Percentiles rank a stretch among this genome's conserved stretches.
These are phyloP conservation scores for Tokudaia tokunoshimensis DNA, from an alignment of 2,797 vertebrate genomes.

Conservation along the genomic window DNA sequence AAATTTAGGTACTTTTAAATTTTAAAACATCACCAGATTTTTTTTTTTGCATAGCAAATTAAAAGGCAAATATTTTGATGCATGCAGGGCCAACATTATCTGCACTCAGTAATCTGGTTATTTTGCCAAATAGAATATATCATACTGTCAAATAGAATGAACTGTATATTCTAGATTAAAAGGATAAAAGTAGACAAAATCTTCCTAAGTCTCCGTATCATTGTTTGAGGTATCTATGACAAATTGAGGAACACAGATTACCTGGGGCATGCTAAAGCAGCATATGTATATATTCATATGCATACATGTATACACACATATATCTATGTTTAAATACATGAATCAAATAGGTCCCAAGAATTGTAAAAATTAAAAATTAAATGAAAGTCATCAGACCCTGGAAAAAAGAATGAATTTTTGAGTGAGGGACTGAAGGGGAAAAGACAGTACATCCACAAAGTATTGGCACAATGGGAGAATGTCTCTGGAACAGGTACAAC, in stretches of 20 bases:
- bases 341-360: conserved; percentile 92
- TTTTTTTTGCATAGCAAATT: conserved; percentile 26
- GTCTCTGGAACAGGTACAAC: conserved; percentile 91
- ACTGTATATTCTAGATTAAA: background rate
- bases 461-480: conserved; percentile 91
- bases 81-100: conserved; percentile 30
- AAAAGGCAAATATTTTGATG: conserved; percentile 48
- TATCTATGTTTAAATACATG: conserved; percentile 82
- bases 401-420: conserved; percentile 85
- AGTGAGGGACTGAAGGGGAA: conserved; percentile 84
- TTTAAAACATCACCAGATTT: background rate
- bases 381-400: conserved; percentile 92
- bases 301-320: fast-evolving
- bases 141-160: conserved; percentile 55
- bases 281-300: background rate
- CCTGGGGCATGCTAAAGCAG: conserved; percentile 84
- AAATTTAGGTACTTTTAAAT: conserved; percentile 9
- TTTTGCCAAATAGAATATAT: background rate
- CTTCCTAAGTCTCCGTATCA: background rate
- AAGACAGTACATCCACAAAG: conserved; percentile 93
- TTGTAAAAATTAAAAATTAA: conserved; percentile 93
- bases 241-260: background rate
- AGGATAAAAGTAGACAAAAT: background rate
- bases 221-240: conserved; percentile 3
- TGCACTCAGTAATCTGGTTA: background rate